A percentile compares a stretch with the other conserved stretches of the same genome.
Conservation (phyloP, 1,140 invertebrate species). For the Plutomurus gul region DNA sequence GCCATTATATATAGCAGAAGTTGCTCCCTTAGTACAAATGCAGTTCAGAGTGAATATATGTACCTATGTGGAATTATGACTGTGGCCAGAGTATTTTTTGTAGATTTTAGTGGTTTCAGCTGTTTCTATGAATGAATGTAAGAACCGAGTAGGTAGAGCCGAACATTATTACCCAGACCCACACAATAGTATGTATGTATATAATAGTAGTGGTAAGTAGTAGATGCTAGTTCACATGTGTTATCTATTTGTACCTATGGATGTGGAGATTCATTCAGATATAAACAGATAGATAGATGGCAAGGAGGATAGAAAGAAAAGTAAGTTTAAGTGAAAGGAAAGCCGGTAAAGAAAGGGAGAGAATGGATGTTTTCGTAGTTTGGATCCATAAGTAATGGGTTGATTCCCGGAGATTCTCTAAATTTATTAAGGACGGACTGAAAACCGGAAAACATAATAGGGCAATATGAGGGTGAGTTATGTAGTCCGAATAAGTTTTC, state of each 20-base stretch:
- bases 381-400: conserved; percentile 48
- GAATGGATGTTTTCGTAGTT: conserved; percentile 43
- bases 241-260: too few species aligned
- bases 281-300: conserved; percentile 4
- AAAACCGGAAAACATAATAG: conserved; percentile 54
- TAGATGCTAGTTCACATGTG: background rate
- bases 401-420: conserved; percentile 43
- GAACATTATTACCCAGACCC: background rate
- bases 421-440: conserved; percentile 52
- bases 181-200: background rate
- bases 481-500: conserved; percentile 53
- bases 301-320: conserved; percentile 18
- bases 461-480: conserved; percentile 53
- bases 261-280: conserved; percentile 1
- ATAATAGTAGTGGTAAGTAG: background rate
- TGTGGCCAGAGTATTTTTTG: background rate
- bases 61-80: background rate
- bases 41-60: background rate
- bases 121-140: background rate
- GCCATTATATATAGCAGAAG: too few species aligned
- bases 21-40: too few species aligned
- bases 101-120: background rate
- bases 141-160: background rate
- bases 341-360: conserved; percentile 24
- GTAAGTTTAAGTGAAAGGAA: conserved; percentile 28